Percentiles rank a stretch among this genome's conserved stretches.
Conservation (phyloP, 2,888 invertebrate genomes). For the Napeogenes inachia region DNA sequence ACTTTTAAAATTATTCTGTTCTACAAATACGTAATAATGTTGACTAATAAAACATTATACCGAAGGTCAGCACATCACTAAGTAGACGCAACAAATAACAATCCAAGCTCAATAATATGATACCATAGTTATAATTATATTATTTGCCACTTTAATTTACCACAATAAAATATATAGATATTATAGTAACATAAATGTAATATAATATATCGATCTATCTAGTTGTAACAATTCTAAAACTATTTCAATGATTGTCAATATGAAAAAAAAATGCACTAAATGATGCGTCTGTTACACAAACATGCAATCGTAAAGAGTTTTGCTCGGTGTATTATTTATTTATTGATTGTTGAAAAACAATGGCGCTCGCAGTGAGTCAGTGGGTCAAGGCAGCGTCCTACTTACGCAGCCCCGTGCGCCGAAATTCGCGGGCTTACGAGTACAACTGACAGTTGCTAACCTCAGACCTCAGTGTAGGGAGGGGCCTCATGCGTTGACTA, state of each 20-base stretch:
- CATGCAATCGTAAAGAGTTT: conserved; percentile 58
- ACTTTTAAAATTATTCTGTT: conserved; percentile 13
- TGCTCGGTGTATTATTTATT: conserved; percentile 66
- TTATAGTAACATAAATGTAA: too few species aligned
- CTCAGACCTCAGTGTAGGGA: conserved; percentile 49
- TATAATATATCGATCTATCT: too few species aligned
- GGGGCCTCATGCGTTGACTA: conserved; percentile 38
- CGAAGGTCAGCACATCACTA: conserved; percentile 55
- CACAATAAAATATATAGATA: too few species aligned
- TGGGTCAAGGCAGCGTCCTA: conserved; percentile 74
- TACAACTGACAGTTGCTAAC: conserved; percentile 59
- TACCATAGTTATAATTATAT: too few species aligned
- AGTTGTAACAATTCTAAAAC: too few species aligned
- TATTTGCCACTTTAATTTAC: too few species aligned
- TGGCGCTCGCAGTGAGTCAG: conserved; percentile 75
- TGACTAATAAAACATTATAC: conserved; percentile 46
- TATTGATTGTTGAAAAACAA: conserved; percentile 77
- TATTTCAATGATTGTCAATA: background rate
- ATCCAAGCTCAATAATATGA: conserved; percentile 19
- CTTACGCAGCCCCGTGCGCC: conserved; percentile 68
- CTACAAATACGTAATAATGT: conserved; percentile 36
- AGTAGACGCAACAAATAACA: conserved; percentile 37
- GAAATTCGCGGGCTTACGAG: conserved; percentile 67
- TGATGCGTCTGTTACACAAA: conserved; percentile 68
- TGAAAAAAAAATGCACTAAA: conserved; percentile 43